Evolutionary conservation across 2,888 invertebrate species (phyloP).

Genomic region (Psylliodes chrysocephalus): DNA sequence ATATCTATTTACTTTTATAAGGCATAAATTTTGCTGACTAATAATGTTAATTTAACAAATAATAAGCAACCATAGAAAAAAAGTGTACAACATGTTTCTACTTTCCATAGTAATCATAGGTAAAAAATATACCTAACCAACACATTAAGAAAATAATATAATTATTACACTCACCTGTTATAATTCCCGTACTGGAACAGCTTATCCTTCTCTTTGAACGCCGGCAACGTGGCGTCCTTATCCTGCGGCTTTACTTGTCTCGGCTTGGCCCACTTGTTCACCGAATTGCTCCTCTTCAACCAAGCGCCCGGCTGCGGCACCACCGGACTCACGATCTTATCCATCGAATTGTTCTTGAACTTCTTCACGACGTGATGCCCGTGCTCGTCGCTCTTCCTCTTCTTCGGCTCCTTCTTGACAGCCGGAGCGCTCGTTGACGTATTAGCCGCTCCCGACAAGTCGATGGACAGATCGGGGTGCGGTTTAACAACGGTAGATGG

Average conservation of each 20-base stretch:
- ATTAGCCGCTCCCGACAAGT: background rate
- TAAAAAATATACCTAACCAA: too few species aligned
- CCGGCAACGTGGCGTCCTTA: constrained; percentile 63
- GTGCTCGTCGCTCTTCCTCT: constrained; percentile 69
- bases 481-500: background rate
- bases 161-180: constrained; percentile 80
- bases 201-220: constrained; percentile 79
- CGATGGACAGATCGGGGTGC: background rate
- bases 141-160: too few species aligned
- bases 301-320: constrained; percentile 90
- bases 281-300: constrained; percentile 69
- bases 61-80: too few species aligned
- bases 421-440: background rate
- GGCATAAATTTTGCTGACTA: too few species aligned
- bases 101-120: too few species aligned
- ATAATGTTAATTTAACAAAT: too few species aligned
- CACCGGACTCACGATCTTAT: constrained; percentile 92
- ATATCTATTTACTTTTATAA: too few species aligned
- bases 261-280: constrained; percentile 60
- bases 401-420: constrained; percentile 55
- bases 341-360: constrained; percentile 77
- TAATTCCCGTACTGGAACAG: constrained; percentile 96
- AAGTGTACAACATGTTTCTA: too few species aligned
- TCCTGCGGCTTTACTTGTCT: constrained; percentile 63
- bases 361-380: constrained; percentile 67